These are phyloP conservation scores for Natator depressus DNA, from an alignment of 2,113 vertebrate genomes.

Conservation along the genomic window DNA sequence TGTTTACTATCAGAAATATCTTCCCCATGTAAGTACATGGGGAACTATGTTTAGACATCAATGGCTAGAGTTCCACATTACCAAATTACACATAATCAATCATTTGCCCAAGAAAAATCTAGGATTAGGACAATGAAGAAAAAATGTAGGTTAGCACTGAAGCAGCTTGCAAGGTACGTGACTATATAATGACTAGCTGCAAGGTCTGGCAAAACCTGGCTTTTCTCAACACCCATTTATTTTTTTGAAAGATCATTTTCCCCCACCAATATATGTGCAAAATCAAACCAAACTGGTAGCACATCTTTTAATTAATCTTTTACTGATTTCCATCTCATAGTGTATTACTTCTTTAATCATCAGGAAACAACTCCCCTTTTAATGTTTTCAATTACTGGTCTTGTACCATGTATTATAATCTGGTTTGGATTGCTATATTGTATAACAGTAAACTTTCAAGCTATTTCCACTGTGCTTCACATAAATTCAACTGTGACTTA, in stretches of 20 bases:
- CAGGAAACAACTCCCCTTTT: not conserved
- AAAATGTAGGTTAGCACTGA: not conserved
- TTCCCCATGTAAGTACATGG: not conserved
- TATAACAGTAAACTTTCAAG: not conserved
- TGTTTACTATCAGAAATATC: rapidly evolving
- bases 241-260: not conserved
- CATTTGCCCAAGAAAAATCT: not conserved
- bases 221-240: not conserved
- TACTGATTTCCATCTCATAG: not conserved
- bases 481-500: not conserved
- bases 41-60: not conserved
- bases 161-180: not conserved
- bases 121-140: not conserved
- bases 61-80: not conserved
- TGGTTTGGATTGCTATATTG: not conserved
- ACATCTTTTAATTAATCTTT: not conserved
- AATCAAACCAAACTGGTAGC: not conserved
- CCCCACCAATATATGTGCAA: not conserved
- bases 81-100: not conserved
- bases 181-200: not conserved
- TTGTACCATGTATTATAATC: not conserved
- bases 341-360: not conserved
- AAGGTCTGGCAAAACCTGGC: not conserved
- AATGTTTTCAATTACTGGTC: not conserved
- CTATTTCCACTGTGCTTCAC: not conserved